Evolutionary conservation across 2,113 vertebrate genomes (phyloP), one percentile per base, ranked within the genome.

Genomic region (Lucifuga dentata): DNA sequence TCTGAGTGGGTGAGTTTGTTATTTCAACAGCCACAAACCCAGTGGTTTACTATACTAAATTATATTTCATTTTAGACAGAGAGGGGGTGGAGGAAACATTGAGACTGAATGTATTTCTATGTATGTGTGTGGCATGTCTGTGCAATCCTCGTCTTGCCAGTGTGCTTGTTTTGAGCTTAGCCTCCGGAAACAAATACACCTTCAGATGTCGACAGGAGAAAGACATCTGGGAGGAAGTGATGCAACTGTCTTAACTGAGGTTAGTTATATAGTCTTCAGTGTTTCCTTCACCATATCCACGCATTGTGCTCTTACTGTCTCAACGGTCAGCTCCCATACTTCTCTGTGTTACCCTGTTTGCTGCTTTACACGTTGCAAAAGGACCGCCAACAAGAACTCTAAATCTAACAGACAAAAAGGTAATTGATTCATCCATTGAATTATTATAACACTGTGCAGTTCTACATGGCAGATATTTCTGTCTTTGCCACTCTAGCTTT

Each of bases 191-290:
- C 35, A 89, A 87, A 79, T 69, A 78, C 62, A 88, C 74, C 69
- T 82, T 86, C 53, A 17, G 26, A 21, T 75, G 76, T 70, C 13
- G 38, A 72, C 63, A 59, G 33, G 11, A 3, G 29, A 78, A 45
- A 66, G 38, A 76, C 63, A 53, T 17, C 78, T 71, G 77, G 80
- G 81, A 89, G 90, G 87, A 92, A 88, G 73, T 91, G 88, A 90
- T 85, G 89, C 79, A 87, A 89, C 58, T 53, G 8, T 51, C 61
- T 68, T 66, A 78, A 70, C 66, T 51, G 38, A 64, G 61, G 8
- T 63, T 68, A 49, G 79, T 65, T 90, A 91, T 86, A 91, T 83
- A 84, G 75, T n/a, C 6, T 58, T 56, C 11, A 40, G 69, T 56
- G 67, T 75, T 58, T 68, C 66, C 64, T 73, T 43, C 77, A 81